Base-by-base conservation (phyloP, 2,888 invertebrate genomes). In the Lomographa bimaculata region DNA sequence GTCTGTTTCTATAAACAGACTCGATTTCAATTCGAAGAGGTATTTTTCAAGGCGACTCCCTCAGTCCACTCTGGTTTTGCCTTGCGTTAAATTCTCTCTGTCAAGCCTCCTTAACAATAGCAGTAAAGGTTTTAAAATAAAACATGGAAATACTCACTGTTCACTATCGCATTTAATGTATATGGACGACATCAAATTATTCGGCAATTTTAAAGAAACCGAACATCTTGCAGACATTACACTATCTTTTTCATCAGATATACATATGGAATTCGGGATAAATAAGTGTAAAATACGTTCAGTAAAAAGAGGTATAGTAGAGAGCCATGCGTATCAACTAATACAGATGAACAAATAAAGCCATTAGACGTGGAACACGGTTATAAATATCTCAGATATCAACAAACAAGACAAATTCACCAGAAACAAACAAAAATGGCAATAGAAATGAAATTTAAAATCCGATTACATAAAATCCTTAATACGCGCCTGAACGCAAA, bases 31-130 rank as follows among this genome's bases (percentile, higher is more conserved):
- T 50, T 3, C 17, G 19, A 3, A 35, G 28, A 27, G 46, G 40
- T 0, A 47, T 47, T 2, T 51, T 38, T 5, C 48, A 51, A 6
- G 48, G 40, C 1, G 43, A 48, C 12, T 27, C 50, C 1, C 17
- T 48, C 0, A 45, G 47, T 17, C 45, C 47, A 0, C 5, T 50
- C 2, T 50, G 46, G 46, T 50, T 46, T 4, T 44, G 46, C 12
- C 36, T 50, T 1, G 40, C 51, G 5, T 7, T 52, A 3, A 46
- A 49, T n/a, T n/a, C 5, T 38, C 48, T 1, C 16, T 48, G 2
- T 48, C 38, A 1, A 1, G 5, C n/a, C 2, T 26, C 5, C 26
- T 26, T 2, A 16, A 26, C 4, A 26, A 26, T 26, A 10, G 8
- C 7, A 26, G 7, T 5, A 26, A 16, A 1, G 7, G 7, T 16